A percentile compares a stretch with the other conserved stretches of the same genome.
phyloP scores from a whole-genome alignment of 2,888 invertebrate species.

The Drosophila incognita region DNA sequence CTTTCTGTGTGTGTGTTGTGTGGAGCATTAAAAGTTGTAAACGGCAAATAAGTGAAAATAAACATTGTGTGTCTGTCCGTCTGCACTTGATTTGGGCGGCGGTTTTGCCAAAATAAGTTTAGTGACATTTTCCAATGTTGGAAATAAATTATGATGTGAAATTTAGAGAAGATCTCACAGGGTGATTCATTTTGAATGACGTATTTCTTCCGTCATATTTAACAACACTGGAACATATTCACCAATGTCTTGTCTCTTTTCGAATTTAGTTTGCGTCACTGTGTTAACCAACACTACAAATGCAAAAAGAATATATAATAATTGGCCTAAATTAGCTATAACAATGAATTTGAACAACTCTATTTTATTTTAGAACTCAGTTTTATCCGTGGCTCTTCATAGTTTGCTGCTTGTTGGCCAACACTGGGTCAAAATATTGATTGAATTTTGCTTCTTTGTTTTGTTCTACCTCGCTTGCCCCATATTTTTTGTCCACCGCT shows the following conservation, averaged over 20 bases:
- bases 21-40: conserved; percentile 37
- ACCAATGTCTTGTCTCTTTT: no score
- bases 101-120: conserved; percentile 9
- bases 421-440: conserved; percentile 41
- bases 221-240: neutral
- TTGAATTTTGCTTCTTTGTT: conserved; percentile 13
- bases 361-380: neutral
- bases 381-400: neutral
- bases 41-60: conserved; percentile 51
- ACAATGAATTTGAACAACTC: neutral
- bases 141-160: neutral
- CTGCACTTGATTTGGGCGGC: neutral
- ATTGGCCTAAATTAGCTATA: neutral
- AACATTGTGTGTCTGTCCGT: conserved; percentile 14
- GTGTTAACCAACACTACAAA: neutral
- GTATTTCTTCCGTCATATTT: neutral
- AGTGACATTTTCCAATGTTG: conserved; percentile 28
- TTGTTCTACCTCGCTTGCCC: neutral
- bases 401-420: conserved; percentile 8
- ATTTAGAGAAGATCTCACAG: neutral
- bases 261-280: no score
- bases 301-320: neutral
- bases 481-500: conserved; percentile 4
- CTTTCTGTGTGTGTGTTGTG: conserved; percentile 21
- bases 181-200: neutral